Conservation (phyloP, 2,888 invertebrate genomes). For the Stenchaetothrips biformis region DNA sequence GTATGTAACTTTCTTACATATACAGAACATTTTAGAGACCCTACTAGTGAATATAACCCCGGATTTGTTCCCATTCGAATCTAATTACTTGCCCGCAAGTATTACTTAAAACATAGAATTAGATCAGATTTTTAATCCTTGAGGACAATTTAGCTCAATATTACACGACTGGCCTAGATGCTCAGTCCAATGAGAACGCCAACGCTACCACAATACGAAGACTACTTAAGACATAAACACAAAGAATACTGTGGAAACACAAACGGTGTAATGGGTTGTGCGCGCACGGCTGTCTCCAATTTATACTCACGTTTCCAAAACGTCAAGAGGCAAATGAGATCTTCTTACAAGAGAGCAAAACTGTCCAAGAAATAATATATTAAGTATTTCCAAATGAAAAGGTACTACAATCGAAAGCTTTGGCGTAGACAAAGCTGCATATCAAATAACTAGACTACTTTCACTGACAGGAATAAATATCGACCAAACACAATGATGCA, state of each 20-base stretch:
- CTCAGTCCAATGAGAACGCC: background rate
- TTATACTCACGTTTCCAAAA: constrained; percentile 4
- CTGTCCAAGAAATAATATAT: constrained; percentile 12
- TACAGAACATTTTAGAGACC: background rate
- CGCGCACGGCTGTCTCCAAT: background rate
- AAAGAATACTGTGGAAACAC: constrained; percentile 17
- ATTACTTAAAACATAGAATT: background rate
- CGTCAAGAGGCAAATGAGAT: constrained; percentile 1
- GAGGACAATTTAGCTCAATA: background rate
- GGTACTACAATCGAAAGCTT: constrained; percentile 2
- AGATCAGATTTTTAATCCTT: background rate
- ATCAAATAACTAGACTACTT: background rate
- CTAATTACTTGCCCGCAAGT: constrained; percentile 11
- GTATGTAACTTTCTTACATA: background rate
- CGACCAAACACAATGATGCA: background rate
- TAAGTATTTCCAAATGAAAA: background rate
- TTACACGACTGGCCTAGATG: background rate
- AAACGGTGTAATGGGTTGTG: background rate
- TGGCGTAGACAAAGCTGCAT: constrained; percentile 3
- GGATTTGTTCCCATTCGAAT: constrained; percentile 5
- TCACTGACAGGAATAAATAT: constrained; percentile 11
- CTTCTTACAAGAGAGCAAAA: constrained; percentile 2
- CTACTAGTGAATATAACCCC: background rate
- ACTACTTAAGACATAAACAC: constrained; percentile 2
- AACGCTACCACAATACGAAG: background rate